Conservation (phyloP, 1,140 invertebrate genomes). For the Gryllus bimaculatus region DNA sequence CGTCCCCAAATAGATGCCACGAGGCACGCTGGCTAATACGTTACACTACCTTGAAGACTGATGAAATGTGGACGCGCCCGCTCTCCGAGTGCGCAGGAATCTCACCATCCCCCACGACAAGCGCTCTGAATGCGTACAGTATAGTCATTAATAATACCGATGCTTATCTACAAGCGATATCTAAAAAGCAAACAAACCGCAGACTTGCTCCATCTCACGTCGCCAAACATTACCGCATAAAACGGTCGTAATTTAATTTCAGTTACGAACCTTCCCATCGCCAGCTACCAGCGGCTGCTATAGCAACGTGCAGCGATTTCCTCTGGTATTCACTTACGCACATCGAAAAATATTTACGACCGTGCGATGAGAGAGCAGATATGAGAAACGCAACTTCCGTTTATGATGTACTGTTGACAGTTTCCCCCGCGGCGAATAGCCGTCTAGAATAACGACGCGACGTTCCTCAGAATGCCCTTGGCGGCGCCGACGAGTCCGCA, state of each 20-base stretch:
- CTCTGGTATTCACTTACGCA: neutral
- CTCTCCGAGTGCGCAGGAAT: neutral
- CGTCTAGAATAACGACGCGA: too few species aligned
- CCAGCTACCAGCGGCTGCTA: neutral
- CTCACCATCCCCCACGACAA: neutral
- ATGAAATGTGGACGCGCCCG: too few species aligned
- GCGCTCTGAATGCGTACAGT: neutral
- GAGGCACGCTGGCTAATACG: too few species aligned
- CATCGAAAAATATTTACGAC: neutral
- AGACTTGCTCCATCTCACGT: neutral
- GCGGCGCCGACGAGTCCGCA: neutral
- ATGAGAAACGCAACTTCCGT: neutral
- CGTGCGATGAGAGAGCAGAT: neutral
- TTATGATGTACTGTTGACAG: neutral
- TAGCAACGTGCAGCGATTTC: neutral
- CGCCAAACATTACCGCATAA: neutral
- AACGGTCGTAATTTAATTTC: conserved; percentile 1
- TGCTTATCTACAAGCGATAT: neutral
- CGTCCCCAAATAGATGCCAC: too few species aligned
- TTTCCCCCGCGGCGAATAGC: neutral
- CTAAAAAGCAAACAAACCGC: neutral
- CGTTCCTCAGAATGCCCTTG: too few species aligned
- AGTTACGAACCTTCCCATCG: neutral
- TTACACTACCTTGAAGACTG: too few species aligned
- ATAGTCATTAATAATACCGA: neutral